These are phyloP conservation scores for Mastigias papua DNA, from an alignment of 30 jellyfish, hydroid and myxozoan species.

Conservation along the genomic window DNA sequence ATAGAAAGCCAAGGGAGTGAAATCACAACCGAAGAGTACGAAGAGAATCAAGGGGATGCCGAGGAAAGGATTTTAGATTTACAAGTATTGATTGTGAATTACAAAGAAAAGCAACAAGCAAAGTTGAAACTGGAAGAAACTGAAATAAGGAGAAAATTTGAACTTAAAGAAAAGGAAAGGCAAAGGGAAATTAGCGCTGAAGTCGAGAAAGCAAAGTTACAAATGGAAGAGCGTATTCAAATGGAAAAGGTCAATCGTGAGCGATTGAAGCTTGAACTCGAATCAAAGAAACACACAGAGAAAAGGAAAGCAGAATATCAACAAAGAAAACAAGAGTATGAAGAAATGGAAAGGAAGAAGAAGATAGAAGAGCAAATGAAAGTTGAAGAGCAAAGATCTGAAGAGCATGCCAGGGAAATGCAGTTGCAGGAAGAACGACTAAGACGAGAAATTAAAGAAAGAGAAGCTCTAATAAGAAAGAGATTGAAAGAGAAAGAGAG, in stretches of 20 bases:
- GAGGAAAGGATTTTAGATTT: too few relatives aligned
- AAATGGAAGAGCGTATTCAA: too few relatives aligned
- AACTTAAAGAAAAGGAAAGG: too few relatives aligned
- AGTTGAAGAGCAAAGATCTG: too few relatives aligned
- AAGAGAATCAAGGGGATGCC: too few relatives aligned
- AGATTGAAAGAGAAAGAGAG: slow-evolving; percentile 38
- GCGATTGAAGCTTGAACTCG: too few relatives aligned
- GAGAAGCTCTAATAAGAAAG: slow-evolving; percentile 38
- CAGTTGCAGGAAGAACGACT: slow-evolving; percentile 79
- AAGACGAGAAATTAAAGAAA: slow-evolving; percentile 83
- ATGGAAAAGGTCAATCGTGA: too few relatives aligned
- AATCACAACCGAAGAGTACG: too few relatives aligned
- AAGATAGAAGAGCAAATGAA: slow-evolving; percentile 74
- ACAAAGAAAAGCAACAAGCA: slow-evolving; percentile 67
- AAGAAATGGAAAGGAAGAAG: slow-evolving; percentile 82
- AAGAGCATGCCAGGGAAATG: slow-evolving; percentile 79
- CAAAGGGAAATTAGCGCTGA: slow-evolving; percentile 54
- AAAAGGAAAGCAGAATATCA: slow-evolving; percentile 63
- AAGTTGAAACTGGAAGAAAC: slow-evolving; percentile 87
- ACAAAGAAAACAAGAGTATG: slow-evolving; percentile 83
- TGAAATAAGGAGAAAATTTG: slow-evolving; percentile 81
- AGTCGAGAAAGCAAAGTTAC: slow-evolving; percentile 81
- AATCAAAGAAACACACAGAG: too few relatives aligned
- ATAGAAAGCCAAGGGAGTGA: too few relatives aligned
- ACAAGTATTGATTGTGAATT: too few relatives aligned